These are phyloP conservation scores for Wasmannia auropunctata DNA, from an alignment of 1,140 invertebrate genomes.

Conservation along the genomic window DNA sequence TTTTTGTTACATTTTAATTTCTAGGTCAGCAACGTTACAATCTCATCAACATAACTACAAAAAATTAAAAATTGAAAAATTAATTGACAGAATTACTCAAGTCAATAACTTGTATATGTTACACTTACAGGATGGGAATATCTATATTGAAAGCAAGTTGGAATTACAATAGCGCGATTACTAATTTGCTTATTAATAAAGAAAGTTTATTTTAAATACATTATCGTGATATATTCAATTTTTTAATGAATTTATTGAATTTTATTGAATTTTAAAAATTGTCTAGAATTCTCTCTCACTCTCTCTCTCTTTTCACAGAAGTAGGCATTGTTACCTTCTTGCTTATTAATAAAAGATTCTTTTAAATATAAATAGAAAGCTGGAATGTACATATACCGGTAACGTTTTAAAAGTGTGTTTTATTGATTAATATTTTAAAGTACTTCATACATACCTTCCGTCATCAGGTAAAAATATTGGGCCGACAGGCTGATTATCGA, in stretches of 20 bases:
- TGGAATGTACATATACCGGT: neutral
- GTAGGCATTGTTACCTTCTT: neutral
- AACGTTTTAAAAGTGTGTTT: neutral
- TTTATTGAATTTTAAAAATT: neutral
- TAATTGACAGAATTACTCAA: neutral
- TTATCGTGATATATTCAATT: neutral
- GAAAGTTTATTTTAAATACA: neutral
- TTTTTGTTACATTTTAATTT: slow-evolving; percentile 13
- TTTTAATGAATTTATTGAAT: neutral
- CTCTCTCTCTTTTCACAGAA: neutral
- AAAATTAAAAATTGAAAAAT: too few relatives aligned
- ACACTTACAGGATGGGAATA: neutral
- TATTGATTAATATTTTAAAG: neutral
- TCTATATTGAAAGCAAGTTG: neutral
- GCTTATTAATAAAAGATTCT: neutral
- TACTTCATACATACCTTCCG: neutral
- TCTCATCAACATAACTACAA: neutral
- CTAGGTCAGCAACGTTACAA: neutral
- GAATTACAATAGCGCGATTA: neutral
- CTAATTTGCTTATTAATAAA: neutral
- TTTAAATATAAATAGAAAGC: neutral
- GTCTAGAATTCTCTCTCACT: neutral
- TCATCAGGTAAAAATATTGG: neutral
- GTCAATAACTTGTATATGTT: neutral
- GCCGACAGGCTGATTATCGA: neutral